These are phyloP conservation scores for Hipposideros larvatus DNA, from an alignment of 2,797 vertebrate genomes.

Conservation along the genomic window DNA sequence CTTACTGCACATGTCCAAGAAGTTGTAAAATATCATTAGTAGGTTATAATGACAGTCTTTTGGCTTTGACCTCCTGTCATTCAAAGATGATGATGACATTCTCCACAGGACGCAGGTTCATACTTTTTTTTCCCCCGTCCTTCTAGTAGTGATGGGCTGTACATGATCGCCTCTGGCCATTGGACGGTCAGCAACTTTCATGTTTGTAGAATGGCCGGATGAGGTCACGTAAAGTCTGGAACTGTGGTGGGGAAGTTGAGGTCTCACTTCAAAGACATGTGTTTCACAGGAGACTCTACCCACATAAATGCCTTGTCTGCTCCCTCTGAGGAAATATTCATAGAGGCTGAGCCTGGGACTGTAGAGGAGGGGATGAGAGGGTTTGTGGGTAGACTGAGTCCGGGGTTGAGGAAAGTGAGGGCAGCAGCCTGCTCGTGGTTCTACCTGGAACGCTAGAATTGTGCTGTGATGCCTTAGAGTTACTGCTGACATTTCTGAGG, in stretches of 20 bases:
- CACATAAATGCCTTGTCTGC: background rate
- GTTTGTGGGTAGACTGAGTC: background rate
- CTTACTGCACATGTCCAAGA: background rate
- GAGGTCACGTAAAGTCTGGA: background rate
- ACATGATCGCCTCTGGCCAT: too few species aligned
- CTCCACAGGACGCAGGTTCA: rapidly evolving
- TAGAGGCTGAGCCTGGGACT: background rate
- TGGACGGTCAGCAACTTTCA: rapidly evolving
- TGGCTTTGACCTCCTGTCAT: background rate
- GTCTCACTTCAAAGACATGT: too few species aligned
- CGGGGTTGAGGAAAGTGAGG: rapidly evolving
- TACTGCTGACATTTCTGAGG: background rate
- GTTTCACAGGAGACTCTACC: background rate
- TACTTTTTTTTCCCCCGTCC: too few species aligned
- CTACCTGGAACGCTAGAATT: background rate
- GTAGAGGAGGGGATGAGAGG: rapidly evolving
- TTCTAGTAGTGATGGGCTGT: rapidly evolving
- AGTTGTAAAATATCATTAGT: background rate
- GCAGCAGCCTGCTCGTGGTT: background rate
- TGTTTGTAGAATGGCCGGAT: background rate
- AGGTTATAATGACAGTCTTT: background rate
- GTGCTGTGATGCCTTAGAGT: background rate
- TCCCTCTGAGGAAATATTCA: background rate
- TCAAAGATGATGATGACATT: rapidly evolving
- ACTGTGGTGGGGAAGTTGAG: background rate